These are phyloP conservation scores for Paragorgia papillata DNA, from an alignment of 92 coral and sea anemone species.

Conservation along the genomic window DNA sequence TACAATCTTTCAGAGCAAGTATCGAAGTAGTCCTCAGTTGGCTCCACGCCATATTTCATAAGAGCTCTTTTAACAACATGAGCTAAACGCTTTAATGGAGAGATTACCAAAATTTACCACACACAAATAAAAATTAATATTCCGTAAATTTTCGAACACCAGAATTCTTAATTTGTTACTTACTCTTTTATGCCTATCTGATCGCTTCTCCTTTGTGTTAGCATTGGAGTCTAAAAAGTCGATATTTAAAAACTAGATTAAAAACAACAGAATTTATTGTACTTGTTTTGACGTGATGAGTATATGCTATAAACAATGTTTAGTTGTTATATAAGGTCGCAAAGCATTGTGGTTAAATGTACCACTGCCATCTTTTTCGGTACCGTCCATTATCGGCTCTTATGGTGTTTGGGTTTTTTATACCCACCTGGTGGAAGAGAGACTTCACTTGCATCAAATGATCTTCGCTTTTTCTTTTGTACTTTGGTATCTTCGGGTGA, in stretches of 20 bases:
- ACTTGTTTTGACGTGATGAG: too few relatives aligned
- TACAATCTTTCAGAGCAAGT: slow-evolving; percentile 80
- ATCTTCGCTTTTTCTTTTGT: slow-evolving; percentile 23
- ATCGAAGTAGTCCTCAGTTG: slow-evolving; percentile 46
- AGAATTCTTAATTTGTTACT: too few relatives aligned
- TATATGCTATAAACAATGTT: too few relatives aligned
- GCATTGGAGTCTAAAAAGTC: slow-evolving; percentile 3
- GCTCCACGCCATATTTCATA: slow-evolving; percentile 67
- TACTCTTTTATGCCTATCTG: slow-evolving; percentile 83
- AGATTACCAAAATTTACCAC: background rate
- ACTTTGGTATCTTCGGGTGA: background rate
- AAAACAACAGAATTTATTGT: background rate
- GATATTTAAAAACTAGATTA: background rate
- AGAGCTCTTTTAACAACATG: slow-evolving; percentile 78
- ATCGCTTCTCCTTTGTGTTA: slow-evolving; percentile 67
- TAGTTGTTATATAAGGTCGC: too few relatives aligned
- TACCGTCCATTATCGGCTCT: too few relatives aligned
- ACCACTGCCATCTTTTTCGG: too few relatives aligned
- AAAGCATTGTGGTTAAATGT: too few relatives aligned
- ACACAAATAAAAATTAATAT: background rate
- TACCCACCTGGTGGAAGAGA: background rate
- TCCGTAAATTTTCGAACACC: too few relatives aligned
- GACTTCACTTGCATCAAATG: slow-evolving; percentile 25
- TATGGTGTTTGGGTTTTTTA: too few relatives aligned
- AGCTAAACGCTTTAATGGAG: slow-evolving; percentile 68